Evolutionary conservation across 2,797 vertebrate genomes (phyloP).

Genomic region (Etheostoma nigrum): DNA sequence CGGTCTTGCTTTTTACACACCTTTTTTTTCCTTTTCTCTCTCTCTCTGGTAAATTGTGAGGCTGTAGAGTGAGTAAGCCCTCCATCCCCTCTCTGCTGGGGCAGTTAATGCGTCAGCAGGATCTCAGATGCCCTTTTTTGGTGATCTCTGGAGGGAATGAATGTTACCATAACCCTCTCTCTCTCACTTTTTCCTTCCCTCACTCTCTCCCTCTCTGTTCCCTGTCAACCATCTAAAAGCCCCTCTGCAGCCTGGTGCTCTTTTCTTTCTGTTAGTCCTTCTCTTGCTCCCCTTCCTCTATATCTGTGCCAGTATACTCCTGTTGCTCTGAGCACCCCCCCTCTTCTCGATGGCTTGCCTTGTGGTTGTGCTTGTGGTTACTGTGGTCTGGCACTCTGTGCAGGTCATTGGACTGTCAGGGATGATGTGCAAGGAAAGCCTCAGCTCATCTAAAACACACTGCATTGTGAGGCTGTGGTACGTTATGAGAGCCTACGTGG

Average conservation of each 20-base stretch:
- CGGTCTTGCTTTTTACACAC: not conserved
- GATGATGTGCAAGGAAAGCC: constrained; percentile 74
- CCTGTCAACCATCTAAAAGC: constrained; percentile 48
- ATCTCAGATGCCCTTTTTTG: constrained; percentile 85
- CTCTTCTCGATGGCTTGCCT: constrained; percentile 40
- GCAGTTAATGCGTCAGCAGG: constrained; percentile 73
- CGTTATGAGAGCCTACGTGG: constrained; percentile 72
- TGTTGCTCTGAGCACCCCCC: constrained; percentile 31
- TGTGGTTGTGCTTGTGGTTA: constrained; percentile 42
- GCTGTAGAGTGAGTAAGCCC: constrained; percentile 54
- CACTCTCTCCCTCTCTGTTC: constrained; percentile 24
- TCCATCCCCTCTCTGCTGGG: constrained; percentile 59
- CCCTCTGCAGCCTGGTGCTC: constrained; percentile 19
- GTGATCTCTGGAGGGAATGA: constrained; percentile 78
- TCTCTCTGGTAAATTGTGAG: constrained; percentile 53
- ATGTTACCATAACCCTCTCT: constrained; percentile 74
- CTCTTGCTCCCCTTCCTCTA: constrained; percentile 4
- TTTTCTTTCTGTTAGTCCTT: constrained; percentile 9
- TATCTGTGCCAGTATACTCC: constrained; percentile 44
- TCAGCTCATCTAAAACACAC: constrained; percentile 71
- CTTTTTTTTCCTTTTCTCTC: constrained; percentile 36
- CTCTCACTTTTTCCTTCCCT: constrained; percentile 18
- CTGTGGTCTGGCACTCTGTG: constrained; percentile 73
- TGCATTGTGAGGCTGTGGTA: constrained; percentile 59
- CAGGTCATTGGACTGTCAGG: constrained; percentile 73